These are phyloP conservation scores for Sylvilagus bachmani DNA, from an alignment of 2,113 vertebrate genomes.

Conservation along the genomic window DNA sequence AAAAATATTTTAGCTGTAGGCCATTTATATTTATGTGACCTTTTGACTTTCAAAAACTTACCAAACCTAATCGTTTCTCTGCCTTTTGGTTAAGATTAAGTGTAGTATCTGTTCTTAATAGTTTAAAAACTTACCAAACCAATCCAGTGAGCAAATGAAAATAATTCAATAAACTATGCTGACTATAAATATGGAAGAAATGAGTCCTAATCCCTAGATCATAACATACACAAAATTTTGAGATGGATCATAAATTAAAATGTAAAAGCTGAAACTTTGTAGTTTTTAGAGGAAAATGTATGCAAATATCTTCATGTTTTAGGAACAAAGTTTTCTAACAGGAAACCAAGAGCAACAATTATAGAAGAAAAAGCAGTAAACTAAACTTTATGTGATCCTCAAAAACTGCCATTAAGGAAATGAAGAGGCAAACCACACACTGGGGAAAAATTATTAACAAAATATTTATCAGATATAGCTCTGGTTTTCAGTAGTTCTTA, in stretches of 20 bases:
- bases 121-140: background rate
- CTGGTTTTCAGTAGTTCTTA: background rate
- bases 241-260: background rate
- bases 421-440: too few relatives aligned
- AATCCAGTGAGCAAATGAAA: background rate
- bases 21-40: background rate
- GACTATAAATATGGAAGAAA: background rate
- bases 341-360: too few relatives aligned
- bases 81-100: too few relatives aligned
- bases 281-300: background rate
- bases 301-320: background rate
- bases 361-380: background rate
- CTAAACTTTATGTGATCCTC: too few relatives aligned
- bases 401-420: too few relatives aligned
- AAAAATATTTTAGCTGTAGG: background rate
- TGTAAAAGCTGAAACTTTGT: background rate
- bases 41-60: background rate
- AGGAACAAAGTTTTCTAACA: too few relatives aligned
- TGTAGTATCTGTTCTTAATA: too few relatives aligned
- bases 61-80: too few relatives aligned
- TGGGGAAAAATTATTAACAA: too few relatives aligned
- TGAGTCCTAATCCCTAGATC: background rate
- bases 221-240: background rate
- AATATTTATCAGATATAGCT: background rate
- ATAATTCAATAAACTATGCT: conserved; percentile 4